Evolutionary conservation across 2,797 vertebrate species (phyloP).

Genomic region (Melanotaenia nigrans): DNA sequence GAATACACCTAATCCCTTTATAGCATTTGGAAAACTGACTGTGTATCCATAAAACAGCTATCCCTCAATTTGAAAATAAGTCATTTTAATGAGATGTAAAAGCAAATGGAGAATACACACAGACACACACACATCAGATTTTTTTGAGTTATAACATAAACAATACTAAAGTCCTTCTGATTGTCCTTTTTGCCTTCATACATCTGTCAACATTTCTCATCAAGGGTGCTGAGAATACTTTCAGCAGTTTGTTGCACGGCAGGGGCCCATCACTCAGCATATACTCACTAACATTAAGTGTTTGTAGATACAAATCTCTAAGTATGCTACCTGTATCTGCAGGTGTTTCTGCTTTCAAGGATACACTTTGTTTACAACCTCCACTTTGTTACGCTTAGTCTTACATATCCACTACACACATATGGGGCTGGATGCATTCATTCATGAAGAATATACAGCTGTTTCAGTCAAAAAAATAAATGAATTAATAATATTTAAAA

Average conservation of each 20-base stretch:
- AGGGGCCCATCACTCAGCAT: constrained; percentile 40
- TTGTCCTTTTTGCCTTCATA: constrained; percentile 1
- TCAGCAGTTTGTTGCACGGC: constrained; percentile 20
- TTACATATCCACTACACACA: constrained; percentile 1
- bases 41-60: neutral
- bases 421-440: constrained; percentile 3
- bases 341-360: neutral
- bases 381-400: constrained; percentile 5
- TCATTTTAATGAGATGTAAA: neutral
- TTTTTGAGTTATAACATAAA: constrained; percentile 1
- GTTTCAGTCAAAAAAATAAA: constrained; percentile 15
- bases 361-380: neutral
- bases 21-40: neutral
- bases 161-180: neutral
- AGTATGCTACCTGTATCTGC: neutral
- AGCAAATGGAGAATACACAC: neutral
- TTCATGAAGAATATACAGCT: constrained; percentile 39
- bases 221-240: constrained; percentile 27
- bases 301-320: neutral
- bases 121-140: neutral
- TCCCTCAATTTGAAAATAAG: neutral
- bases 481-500: constrained; percentile 25
- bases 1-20: neutral
- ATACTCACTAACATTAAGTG: constrained; percentile 1
- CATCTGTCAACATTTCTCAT: constrained; percentile 30